A percentile compares a stretch with the other conserved stretches of the same genome.
Evolutionary conservation across 2,888 invertebrate genomes (phyloP).

Genomic region (Troilus luridus): DNA sequence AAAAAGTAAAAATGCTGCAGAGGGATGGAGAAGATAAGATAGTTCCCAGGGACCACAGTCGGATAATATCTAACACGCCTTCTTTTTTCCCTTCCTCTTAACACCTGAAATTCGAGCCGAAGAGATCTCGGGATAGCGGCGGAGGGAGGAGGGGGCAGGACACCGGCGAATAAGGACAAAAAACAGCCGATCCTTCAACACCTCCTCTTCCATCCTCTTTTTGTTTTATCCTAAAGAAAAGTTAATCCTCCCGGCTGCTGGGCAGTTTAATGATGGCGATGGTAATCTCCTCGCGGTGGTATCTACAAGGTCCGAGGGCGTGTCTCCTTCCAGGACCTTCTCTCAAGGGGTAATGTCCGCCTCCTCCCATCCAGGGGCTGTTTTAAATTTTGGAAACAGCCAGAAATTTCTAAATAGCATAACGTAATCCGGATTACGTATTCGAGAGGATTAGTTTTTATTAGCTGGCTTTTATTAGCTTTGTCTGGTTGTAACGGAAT

Average conservation of each 20-base stretch:
- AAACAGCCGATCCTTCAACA: conserved; percentile 36
- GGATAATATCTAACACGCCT: conserved; percentile 45
- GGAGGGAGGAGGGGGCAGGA: neutral
- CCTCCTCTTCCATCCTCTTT: conserved; percentile 20
- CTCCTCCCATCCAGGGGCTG: neutral
- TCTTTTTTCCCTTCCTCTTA: conserved; percentile 40
- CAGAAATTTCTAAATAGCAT: no score
- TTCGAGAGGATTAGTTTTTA: no score
- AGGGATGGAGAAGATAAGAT: conserved; percentile 3
- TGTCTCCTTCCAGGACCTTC: neutral
- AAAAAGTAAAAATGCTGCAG: conserved; percentile 17
- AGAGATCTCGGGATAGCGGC: neutral
- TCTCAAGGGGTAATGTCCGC: neutral
- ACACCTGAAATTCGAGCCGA: conserved; percentile 48
- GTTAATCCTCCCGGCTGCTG: conserved; percentile 33
- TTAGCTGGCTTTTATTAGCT: no score
- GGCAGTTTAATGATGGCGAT: conserved; percentile 46
- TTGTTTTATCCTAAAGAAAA: conserved; percentile 20
- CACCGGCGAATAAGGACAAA: conserved; percentile 42
- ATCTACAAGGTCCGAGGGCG: neutral
- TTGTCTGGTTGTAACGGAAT: no score
- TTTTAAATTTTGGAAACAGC: neutral
- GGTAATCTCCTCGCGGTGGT: conserved; percentile 5
- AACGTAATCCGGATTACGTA: no score
- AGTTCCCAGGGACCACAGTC: conserved; percentile 42